A percentile compares a stretch with the other conserved stretches of the same genome.
Evolutionary conservation across 1,140 invertebrate genomes (phyloP).

Genomic region (Caenorhabditis inopinata): DNA sequence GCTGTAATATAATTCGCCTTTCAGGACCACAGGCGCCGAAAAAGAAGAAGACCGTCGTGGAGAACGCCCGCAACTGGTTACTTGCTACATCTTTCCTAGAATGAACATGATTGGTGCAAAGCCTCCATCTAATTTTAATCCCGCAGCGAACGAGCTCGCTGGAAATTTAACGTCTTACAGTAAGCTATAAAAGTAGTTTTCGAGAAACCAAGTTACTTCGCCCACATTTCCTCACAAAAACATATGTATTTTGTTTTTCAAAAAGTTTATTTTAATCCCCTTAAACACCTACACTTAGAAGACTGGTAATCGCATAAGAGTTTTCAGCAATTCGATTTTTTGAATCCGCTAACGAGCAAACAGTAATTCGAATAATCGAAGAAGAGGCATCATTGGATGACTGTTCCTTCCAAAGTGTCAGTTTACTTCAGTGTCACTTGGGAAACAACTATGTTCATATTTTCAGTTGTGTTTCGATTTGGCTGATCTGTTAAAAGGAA

Average conservation of each 20-base stretch:
- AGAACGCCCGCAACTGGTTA: conserved; percentile 54
- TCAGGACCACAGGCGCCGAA: conserved; percentile 42
- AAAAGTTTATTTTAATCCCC: too few relatives aligned
- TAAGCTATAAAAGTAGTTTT: too few relatives aligned
- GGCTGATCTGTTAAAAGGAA: conserved; percentile 38
- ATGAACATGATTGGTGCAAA: conserved; percentile 57
- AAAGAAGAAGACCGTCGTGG: conserved; percentile 48
- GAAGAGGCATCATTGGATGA: conserved; percentile 56
- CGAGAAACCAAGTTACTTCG: too few relatives aligned
- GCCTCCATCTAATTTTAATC: conserved; percentile 61
- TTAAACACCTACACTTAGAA: too few relatives aligned
- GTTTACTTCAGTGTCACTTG: not conserved
- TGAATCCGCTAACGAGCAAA: conserved; percentile 50
- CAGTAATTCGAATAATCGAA: conserved; percentile 56
- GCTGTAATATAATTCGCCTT: not conserved
- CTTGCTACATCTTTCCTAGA: conserved; percentile 63
- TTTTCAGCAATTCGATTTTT: conserved; percentile 56
- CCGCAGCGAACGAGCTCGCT: conserved; percentile 61
- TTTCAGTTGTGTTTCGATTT: conserved; percentile 50
- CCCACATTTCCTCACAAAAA: too few relatives aligned
- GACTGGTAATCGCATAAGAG: too few relatives aligned
- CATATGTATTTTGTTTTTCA: too few relatives aligned
- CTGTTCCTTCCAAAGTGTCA: conserved; percentile 48
- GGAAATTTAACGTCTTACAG: conserved; percentile 63
- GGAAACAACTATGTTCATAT: not conserved